A percentile compares a stretch with the other conserved stretches of the same genome.
These are phyloP conservation scores for Pycnomerus fuliginosus DNA, from an alignment of 2,888 invertebrate species.

Conservation along the genomic window DNA sequence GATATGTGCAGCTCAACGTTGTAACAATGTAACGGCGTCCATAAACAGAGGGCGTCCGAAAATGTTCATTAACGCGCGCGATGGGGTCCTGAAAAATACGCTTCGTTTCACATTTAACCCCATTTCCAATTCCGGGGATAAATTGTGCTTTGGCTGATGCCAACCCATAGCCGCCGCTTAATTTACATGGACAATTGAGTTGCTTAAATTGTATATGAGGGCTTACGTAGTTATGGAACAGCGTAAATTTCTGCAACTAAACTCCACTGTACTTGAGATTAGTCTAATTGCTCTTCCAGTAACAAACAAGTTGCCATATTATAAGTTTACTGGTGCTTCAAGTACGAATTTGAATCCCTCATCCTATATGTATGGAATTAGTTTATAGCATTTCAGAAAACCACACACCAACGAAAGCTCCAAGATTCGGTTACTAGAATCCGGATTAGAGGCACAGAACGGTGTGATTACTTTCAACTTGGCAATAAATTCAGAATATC, in stretches of 20 bases:
- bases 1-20: too few relatives aligned
- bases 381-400: slow-evolving; percentile 7
- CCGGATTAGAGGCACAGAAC: too few relatives aligned
- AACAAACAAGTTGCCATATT: slow-evolving; percentile 37
- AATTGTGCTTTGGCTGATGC: slow-evolving; percentile 24
- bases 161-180: slow-evolving; percentile 30
- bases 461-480: too few relatives aligned
- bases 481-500: too few relatives aligned
- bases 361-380: slow-evolving; percentile 21
- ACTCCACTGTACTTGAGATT: slow-evolving; percentile 41
- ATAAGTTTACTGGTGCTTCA: slow-evolving; percentile 32
- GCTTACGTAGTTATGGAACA: slow-evolving; percentile 43
- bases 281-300: slow-evolving; percentile 42
- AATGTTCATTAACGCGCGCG: too few relatives aligned
- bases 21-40: too few relatives aligned
- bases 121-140: slow-evolving; percentile 23
- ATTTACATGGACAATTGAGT: slow-evolving; percentile 47
- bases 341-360: slow-evolving; percentile 33
- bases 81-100: too few relatives aligned
- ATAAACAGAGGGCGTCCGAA: too few relatives aligned
- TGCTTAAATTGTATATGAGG: slow-evolving; percentile 45
- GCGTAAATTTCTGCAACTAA: slow-evolving; percentile 41
- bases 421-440: background rate
- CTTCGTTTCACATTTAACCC: slow-evolving; percentile 19
- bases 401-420: background rate